Percentiles rank a stretch among this genome's conserved stretches.
These are phyloP conservation scores for Prolemur simus DNA, from an alignment of 2,113 vertebrate genomes.

Conservation along the genomic window DNA sequence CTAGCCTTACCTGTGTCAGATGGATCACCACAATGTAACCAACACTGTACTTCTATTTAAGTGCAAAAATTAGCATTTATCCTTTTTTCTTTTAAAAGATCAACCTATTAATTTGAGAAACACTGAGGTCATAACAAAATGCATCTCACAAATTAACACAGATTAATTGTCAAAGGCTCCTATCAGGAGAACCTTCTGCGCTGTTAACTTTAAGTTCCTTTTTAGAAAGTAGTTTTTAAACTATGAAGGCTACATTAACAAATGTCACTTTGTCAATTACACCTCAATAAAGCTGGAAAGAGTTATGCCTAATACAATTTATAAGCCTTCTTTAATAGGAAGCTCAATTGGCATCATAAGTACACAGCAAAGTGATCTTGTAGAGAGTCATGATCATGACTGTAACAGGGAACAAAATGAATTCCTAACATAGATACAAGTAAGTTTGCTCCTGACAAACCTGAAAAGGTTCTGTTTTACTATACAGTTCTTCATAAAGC, in stretches of 20 bases:
- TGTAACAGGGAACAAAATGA: neutral
- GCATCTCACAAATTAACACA: neutral
- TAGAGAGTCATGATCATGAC: neutral
- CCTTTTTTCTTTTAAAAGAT: neutral
- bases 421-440: neutral
- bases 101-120: neutral
- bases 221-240: neutral
- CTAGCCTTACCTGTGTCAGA: neutral
- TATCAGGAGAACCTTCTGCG: neutral
- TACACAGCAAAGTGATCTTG: neutral
- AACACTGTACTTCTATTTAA: neutral
- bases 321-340: neutral
- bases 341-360: neutral
- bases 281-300: neutral
- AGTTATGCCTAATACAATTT: neutral
- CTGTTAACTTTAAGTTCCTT: neutral
- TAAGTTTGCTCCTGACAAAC: conserved; percentile 80
- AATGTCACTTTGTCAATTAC: neutral
- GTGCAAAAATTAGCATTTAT: neutral
- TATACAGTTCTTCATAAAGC: conserved; percentile 91
- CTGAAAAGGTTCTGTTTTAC: conserved; percentile 96
- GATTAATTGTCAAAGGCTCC: neutral
- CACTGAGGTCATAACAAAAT: neutral
- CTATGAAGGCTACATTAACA: neutral
- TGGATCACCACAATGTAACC: neutral